Percentiles rank a stretch among this genome's conserved stretches.
phyloP scores from a whole-genome alignment of 2,797 vertebrate genomes.

The Siniperca obscura region DNA sequence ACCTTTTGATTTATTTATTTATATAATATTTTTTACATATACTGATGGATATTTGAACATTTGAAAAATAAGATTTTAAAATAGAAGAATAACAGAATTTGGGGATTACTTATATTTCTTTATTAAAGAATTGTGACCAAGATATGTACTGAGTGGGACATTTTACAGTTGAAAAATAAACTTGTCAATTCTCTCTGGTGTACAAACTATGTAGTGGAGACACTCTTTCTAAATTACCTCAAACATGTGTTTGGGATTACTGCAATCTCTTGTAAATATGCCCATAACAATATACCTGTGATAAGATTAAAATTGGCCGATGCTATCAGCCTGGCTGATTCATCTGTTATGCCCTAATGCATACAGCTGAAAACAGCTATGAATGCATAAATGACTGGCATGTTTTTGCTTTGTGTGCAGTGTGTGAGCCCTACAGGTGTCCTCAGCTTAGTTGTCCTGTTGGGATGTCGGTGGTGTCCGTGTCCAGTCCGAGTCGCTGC shows the following conservation, averaged over 20 bases:
- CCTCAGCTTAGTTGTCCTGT: constrained; percentile 86
- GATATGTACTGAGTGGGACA: too few species aligned
- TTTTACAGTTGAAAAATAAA: too few species aligned
- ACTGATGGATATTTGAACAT: neutral
- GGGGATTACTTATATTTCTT: neutral
- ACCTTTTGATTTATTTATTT: neutral
- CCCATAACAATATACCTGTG: neutral
- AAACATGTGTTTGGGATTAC: neutral
- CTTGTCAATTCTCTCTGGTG: too few species aligned
- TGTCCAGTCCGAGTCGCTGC: constrained; percentile 87
- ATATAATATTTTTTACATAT: neutral
- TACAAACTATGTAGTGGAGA: too few species aligned
- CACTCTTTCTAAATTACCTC: neutral
- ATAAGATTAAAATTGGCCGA: neutral
- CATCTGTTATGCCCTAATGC: neutral
- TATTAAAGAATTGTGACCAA: neutral
- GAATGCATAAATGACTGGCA: neutral
- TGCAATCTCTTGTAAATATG: neutral
- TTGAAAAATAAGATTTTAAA: neutral
- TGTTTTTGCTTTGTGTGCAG: constrained; percentile 73
- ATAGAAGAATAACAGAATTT: neutral
- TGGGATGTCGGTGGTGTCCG: constrained; percentile 88
- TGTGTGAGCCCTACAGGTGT: constrained; percentile 92
- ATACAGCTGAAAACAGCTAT: neutral
- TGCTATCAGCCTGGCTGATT: too few species aligned